Evolutionary conservation across 2,888 invertebrate genomes (phyloP), one percentile per base, ranked within the genome.

Genomic region (Ophraella communa): DNA sequence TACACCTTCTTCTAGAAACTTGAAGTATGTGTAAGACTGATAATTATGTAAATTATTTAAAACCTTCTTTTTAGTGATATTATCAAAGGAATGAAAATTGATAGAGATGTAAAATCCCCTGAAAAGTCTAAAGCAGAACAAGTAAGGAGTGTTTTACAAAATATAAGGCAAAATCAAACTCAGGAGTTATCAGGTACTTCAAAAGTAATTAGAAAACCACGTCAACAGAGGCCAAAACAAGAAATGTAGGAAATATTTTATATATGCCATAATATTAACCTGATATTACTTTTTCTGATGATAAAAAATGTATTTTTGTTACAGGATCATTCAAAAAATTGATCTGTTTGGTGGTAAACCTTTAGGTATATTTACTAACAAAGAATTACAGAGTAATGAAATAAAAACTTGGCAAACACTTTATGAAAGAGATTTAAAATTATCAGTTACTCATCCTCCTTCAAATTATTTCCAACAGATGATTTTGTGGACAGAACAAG

Each of bases 381-480:
- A 82, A 3, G 64, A 74, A 33, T 71, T 77, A 4, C 71, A 71
- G 24, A 74, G 76, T 71, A 81, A 83, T 63, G 80, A 83, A 23
- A 81, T 83, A 56, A 78, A 84, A 23, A 89, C 89, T 0, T 96
- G 95, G 95, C 83, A 90, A 35, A 76, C 77, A 17, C 81, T 94
- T 35, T 81, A 88, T 44, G 77, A 88, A 66, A 85, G 87, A 18
- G 91, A 94, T 76, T 76, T 94, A n/a, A 84, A 87, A 66, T 73
- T 91, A 58, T 83, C 88, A 0, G 84, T 88, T 0, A 85, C 88
- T 0, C 91, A 91, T 79, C 90, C 93, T 0, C 95, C 96, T 0
- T 80, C 86, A 7, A 98, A 98, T 84, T 91, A 91, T 77, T 97
- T 94, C 81, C 92, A 98, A 81, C 95, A 98, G 83, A 91, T 96